Evolutionary conservation across 2,888 invertebrate species (phyloP).

Genomic region (Ennomos erosarius): DNA sequence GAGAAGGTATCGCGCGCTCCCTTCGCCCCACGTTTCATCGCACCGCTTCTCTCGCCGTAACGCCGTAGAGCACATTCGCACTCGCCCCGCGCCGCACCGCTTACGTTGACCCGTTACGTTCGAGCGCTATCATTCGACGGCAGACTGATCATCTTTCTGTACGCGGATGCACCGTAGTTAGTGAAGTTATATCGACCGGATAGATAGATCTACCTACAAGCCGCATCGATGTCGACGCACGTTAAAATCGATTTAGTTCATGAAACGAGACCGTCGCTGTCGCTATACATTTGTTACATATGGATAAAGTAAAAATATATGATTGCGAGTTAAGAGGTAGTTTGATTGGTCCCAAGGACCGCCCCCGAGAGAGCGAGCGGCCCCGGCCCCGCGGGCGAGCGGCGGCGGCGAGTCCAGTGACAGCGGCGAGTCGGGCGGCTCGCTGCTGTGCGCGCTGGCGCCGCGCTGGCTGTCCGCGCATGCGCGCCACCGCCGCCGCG

Average conservation of each 20-base stretch:
- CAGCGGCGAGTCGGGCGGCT: slow-evolving; percentile 67
- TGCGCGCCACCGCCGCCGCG: slow-evolving; percentile 43
- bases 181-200: too few species aligned
- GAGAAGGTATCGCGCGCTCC: slow-evolving; percentile 56
- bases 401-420: slow-evolving; percentile 57
- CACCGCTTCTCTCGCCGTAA: slow-evolving; percentile 57
- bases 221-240: slow-evolving; percentile 19
- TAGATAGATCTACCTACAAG: not conserved
- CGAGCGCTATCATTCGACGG: slow-evolving; percentile 9
- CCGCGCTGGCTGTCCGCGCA: slow-evolving; percentile 69
- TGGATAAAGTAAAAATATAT: slow-evolving; percentile 30
- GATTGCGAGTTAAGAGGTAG: slow-evolving; percentile 36
- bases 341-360: slow-evolving; percentile 49
- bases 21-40: slow-evolving; percentile 48
- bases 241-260: not conserved
- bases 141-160: slow-evolving; percentile 6
- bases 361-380: slow-evolving; percentile 22
- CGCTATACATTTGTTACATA: slow-evolving; percentile 7
- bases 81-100: slow-evolving; percentile 27
- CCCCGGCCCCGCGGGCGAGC: slow-evolving; percentile 6
- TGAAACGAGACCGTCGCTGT: not conserved
- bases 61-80: slow-evolving; percentile 61
- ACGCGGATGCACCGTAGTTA: too few species aligned
- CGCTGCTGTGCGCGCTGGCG: slow-evolving; percentile 69
- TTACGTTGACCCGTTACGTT: slow-evolving; percentile 1